Conservation (phyloP, 23 tunicate species). For the Trididemnum miniatum region DNA sequence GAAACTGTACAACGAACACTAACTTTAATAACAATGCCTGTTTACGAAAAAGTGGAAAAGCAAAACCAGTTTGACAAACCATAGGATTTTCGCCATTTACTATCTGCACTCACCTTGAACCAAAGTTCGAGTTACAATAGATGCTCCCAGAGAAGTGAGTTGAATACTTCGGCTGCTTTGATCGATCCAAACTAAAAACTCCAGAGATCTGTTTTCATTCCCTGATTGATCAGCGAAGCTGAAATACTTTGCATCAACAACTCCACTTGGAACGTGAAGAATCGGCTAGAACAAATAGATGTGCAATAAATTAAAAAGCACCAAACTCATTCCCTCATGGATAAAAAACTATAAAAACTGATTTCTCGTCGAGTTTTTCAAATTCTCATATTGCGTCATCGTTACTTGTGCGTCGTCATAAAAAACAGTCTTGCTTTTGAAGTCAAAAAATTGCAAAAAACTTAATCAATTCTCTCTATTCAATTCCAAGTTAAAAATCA, state of each 20-base stretch:
- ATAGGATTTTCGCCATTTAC: not conserved
- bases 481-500: too few relatives aligned
- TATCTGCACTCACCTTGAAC: constrained; percentile 38
- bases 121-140: constrained; percentile 23
- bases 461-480: too few relatives aligned
- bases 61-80: not conserved
- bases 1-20: too few relatives aligned
- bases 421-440: too few relatives aligned
- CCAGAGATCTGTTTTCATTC: not conserved
- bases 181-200: constrained; percentile 66
- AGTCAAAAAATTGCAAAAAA: too few relatives aligned
- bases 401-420: too few relatives aligned
- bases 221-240: not conserved
- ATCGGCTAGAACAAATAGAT: constrained; percentile 39
- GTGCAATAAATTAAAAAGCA: too few relatives aligned
- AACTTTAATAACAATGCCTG: too few relatives aligned
- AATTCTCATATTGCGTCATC: too few relatives aligned
- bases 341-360: too few relatives aligned
- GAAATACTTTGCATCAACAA: constrained; percentile 62
- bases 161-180: constrained; percentile 61
- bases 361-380: too few relatives aligned
- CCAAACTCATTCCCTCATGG: too few relatives aligned
- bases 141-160: constrained; percentile 22
- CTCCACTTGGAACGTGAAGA: constrained; percentile 55
- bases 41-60: not conserved